These are phyloP conservation scores for Drosophila sturtevanti DNA, from an alignment of 1,140 invertebrate genomes.

Conservation along the genomic window DNA sequence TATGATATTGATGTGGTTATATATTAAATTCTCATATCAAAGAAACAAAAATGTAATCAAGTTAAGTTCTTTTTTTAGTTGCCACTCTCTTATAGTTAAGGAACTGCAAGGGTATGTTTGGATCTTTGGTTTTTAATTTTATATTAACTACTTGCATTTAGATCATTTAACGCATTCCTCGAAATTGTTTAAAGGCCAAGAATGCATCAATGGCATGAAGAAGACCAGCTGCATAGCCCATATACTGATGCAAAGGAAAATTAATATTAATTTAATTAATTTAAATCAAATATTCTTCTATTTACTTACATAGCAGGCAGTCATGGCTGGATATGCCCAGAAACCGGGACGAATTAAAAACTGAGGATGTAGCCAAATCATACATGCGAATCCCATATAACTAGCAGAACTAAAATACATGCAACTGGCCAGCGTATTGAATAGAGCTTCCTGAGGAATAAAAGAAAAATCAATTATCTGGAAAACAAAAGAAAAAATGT, in stretches of 20 bases:
- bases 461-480: not conserved
- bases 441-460: slow-evolving; percentile 87
- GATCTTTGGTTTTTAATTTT: too few relatives aligned
- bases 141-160: not conserved
- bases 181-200: slow-evolving; percentile 87
- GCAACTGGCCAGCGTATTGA: slow-evolving; percentile 89
- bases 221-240: slow-evolving; percentile 88
- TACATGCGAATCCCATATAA: slow-evolving; percentile 90
- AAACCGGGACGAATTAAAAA: slow-evolving; percentile 84
- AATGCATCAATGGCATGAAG: slow-evolving; percentile 90
- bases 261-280: not conserved
- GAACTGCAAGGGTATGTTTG: too few relatives aligned
- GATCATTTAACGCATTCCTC: slow-evolving; percentile 83
- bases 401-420: slow-evolving; percentile 89
- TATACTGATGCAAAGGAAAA: slow-evolving; percentile 85
- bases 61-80: too few relatives aligned
- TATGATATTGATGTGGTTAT: too few relatives aligned
- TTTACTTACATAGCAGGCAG: slow-evolving; percentile 90
- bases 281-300: not conserved
- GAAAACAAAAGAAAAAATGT: too few relatives aligned
- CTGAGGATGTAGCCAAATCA: slow-evolving; percentile 88
- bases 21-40: too few relatives aligned
- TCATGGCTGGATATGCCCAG: slow-evolving; percentile 91
- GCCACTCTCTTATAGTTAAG: too few relatives aligned
- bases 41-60: too few relatives aligned